Conservation (phyloP, 2,888 invertebrate species). For the Drosophila imparisetae region DNA sequence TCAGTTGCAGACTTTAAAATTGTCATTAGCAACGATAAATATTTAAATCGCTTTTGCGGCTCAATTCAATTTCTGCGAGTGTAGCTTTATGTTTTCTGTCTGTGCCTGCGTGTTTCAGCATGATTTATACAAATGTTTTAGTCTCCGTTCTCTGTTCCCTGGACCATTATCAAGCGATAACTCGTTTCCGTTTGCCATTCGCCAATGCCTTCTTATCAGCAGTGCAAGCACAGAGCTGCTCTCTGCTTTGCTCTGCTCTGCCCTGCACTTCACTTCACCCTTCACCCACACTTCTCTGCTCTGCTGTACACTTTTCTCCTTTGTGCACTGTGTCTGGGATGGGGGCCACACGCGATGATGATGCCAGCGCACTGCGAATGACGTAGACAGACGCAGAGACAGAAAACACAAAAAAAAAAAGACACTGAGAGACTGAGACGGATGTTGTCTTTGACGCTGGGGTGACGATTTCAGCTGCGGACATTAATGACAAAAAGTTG, state of each 20-base stretch:
- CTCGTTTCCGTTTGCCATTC: constrained; percentile 57
- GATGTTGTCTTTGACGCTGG: constrained; percentile 11
- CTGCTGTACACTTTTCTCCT: background rate
- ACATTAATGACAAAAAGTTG: constrained; percentile 30
- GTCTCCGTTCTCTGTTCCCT: constrained; percentile 27
- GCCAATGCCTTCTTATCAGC: constrained; percentile 46
- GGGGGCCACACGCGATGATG: constrained; percentile 47
- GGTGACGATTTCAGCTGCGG: constrained; percentile 11
- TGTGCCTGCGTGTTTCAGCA: constrained; percentile 12
- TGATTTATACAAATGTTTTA: constrained; percentile 21
- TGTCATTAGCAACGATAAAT: background rate
- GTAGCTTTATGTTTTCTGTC: constrained; percentile 9
- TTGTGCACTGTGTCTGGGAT: constrained; percentile 1
- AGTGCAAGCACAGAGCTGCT: constrained; percentile 23
- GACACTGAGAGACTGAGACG: constrained; percentile 20
- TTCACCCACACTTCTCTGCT: background rate
- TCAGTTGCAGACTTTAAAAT: background rate
- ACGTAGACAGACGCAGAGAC: constrained; percentile 35
- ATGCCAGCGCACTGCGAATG: constrained; percentile 25
- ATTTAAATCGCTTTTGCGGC: background rate
- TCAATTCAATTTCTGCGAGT: constrained; percentile 12
- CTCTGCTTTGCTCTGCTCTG: background rate
- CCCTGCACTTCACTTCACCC: constrained; percentile 4
- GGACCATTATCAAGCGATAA: constrained; percentile 64
- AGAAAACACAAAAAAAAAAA: background rate